A percentile compares a stretch with the other conserved stretches of the same genome.
Conservation (phyloP, 92 coral and sea anemone species). For the Siderastrea siderea region DNA sequence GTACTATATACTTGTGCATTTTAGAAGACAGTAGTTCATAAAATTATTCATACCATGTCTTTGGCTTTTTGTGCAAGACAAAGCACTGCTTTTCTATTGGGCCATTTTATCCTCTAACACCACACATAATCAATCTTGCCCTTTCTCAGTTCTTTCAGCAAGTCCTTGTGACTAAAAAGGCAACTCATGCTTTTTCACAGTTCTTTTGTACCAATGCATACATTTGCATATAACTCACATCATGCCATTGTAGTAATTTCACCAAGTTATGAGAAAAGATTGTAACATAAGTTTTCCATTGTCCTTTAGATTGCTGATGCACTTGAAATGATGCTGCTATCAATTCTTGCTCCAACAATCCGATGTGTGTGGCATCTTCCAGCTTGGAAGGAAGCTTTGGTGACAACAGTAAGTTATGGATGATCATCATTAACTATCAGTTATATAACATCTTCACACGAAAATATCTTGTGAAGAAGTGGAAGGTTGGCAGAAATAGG, state of each 20-base stretch:
- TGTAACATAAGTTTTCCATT: neutral
- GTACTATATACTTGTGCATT: constrained; percentile 8
- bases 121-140: too few relatives aligned
- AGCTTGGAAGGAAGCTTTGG: constrained; percentile 86
- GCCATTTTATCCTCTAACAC: too few relatives aligned
- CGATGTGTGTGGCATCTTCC: constrained; percentile 88
- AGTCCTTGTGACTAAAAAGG: too few relatives aligned
- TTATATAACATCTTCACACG: neutral
- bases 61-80: too few relatives aligned
- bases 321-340: constrained; percentile 90
- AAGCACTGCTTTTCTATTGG: too few relatives aligned
- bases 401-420: constrained; percentile 81
- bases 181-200: too few relatives aligned
- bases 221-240: too few relatives aligned
- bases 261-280: too few relatives aligned
- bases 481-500: neutral
- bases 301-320: constrained; percentile 77
- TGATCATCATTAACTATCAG: neutral
- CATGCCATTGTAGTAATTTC: too few relatives aligned
- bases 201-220: too few relatives aligned
- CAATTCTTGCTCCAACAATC: constrained; percentile 91
- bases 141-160: too few relatives aligned
- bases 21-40: too few relatives aligned
- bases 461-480: neutral
- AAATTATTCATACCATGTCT: neutral